Conservation (phyloP, 1,140 invertebrate genomes). For the Macrostomum lignano region DNA sequence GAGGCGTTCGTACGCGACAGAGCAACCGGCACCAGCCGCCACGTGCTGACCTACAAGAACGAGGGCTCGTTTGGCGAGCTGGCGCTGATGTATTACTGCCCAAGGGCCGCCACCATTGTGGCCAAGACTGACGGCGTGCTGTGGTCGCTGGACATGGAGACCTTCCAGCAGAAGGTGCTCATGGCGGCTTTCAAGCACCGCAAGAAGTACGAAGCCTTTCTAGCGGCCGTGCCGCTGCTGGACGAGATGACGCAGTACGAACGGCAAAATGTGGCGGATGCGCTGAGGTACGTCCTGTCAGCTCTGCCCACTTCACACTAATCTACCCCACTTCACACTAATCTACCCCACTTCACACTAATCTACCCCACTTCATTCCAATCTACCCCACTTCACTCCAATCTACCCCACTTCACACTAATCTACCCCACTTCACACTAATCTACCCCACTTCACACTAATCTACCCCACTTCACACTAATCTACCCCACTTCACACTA, state of each 20-base stretch:
- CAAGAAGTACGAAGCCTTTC: background rate
- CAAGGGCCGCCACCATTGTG: conserved; percentile 45
- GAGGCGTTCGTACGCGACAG: conserved; percentile 1
- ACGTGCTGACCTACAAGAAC: conserved; percentile 30
- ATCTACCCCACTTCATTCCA: too few species aligned
- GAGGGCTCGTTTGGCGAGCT: conserved; percentile 67
- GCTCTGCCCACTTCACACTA: too few species aligned
- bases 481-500: too few species aligned
- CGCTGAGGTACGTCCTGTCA: too few species aligned
- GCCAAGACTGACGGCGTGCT: conserved; percentile 44
- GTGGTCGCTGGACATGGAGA: conserved; percentile 53
- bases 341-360: too few species aligned
- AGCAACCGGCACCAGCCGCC: background rate
- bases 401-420: too few species aligned
- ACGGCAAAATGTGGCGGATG: conserved; percentile 1
- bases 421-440: too few species aligned
- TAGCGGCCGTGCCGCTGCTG: background rate
- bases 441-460: too few species aligned
- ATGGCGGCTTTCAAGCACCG: background rate
- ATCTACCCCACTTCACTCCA: too few species aligned
- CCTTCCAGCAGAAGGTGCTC: conserved; percentile 45
- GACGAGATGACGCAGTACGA: background rate
- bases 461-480: too few species aligned
- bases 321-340: too few species aligned
- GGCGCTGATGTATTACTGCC: conserved; percentile 76